phyloP scores from a whole-genome alignment of 2,888 invertebrate species.

The Azorinus chamasolen region DNA sequence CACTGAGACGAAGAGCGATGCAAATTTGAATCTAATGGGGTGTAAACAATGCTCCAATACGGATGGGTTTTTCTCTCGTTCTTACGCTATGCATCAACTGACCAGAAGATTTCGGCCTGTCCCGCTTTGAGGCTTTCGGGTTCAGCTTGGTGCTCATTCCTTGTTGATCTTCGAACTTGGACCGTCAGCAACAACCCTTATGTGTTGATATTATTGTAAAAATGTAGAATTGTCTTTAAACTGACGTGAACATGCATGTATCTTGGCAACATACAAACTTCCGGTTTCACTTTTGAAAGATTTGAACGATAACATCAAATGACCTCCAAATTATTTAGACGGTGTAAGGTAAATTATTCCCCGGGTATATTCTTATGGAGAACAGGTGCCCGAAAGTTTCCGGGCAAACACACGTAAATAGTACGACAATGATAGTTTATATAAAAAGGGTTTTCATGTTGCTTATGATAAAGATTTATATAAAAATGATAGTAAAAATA shows the following conservation, averaged over 20 bases:
- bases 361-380: neutral
- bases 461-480: too few species aligned
- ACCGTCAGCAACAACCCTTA: too few species aligned
- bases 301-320: conserved; percentile 35
- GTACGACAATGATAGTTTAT: too few species aligned
- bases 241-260: conserved; percentile 2
- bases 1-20: too few species aligned
- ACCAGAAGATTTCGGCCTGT: conserved; percentile 73
- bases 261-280: conserved; percentile 54
- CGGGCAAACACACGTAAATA: too few species aligned
- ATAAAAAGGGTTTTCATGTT: too few species aligned
- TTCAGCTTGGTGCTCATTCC: conserved; percentile 73
- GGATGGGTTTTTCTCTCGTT: too few species aligned
- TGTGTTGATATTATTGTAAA: neutral
- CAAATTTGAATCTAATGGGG: too few species aligned
- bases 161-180: neutral
- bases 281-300: conserved; percentile 34
- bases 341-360: conserved; percentile 12
- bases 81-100: conserved; percentile 17
- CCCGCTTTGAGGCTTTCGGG: conserved; percentile 66
- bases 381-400: conserved; percentile 10
- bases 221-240: neutral
- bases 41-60: too few species aligned
- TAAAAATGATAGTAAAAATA: too few species aligned
- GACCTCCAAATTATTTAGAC: conserved; percentile 24